Evolutionary conservation across 2,888 invertebrate genomes (phyloP).

Genomic region (Hybos culiciformis): DNA sequence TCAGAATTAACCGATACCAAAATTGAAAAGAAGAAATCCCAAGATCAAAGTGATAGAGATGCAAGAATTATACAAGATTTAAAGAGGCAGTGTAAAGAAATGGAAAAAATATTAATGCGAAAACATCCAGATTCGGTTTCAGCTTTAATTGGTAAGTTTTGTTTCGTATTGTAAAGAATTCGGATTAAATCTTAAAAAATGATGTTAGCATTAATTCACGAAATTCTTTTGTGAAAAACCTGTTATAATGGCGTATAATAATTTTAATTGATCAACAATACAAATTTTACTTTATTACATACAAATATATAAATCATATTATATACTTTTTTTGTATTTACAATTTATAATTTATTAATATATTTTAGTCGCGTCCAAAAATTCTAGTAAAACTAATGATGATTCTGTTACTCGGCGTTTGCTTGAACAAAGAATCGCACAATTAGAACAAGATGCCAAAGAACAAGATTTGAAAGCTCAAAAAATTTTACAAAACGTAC

Average conservation of each 20-base stretch:
- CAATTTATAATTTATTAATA: not conserved
- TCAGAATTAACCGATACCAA: slow-evolving; percentile 32
- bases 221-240: too few species aligned
- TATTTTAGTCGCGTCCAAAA: slow-evolving; percentile 43
- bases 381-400: slow-evolving; percentile 36
- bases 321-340: not conserved
- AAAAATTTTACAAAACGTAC: slow-evolving; percentile 54
- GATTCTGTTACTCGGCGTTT: slow-evolving; percentile 34
- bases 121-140: slow-evolving; percentile 76
- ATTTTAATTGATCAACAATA: too few species aligned
- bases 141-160: slow-evolving; percentile 48
- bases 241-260: too few species aligned
- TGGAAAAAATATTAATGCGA: slow-evolving; percentile 64
- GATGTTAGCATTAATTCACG: too few species aligned
- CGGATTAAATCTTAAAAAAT: too few species aligned
- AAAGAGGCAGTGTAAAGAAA: slow-evolving; percentile 66
- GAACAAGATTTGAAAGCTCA: slow-evolving; percentile 58
- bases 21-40: slow-evolving; percentile 40
- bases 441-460: slow-evolving; percentile 55
- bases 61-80: slow-evolving; percentile 55
- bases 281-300: too few species aligned
- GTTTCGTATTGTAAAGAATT: not conserved
- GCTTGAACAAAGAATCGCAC: slow-evolving; percentile 56
- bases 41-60: slow-evolving; percentile 48
- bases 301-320: too few species aligned